Evolutionary conservation across 2,113 vertebrate species (phyloP), one percentile per base, ranked within the genome.

Genomic region (Rhinogobius similis): DNA sequence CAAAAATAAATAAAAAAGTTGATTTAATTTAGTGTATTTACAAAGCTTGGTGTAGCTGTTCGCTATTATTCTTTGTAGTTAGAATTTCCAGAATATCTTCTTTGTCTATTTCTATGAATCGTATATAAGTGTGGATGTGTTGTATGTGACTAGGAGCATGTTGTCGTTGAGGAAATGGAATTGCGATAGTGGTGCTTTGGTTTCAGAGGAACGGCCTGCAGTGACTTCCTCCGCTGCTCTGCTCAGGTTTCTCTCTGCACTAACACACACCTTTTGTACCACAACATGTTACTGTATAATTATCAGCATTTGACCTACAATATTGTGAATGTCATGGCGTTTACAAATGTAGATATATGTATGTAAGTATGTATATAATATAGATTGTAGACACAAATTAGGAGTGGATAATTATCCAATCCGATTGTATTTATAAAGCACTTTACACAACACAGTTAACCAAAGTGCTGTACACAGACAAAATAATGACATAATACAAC

Each of bases 181-280:
- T 68, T 69, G 86, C 78, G 76, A 88, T 85, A 89, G 75, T 87
- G 83, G 77, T 70, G 85, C 81, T 86, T 87, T 86, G 84, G 82
- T 86, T 84, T 67, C 26, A 69, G 72, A 84, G 87, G 81, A 89
- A 89, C 85, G 70, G 84, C 73, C 87, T 73, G 83, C 82, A 55
- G 82, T 53, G 80, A 81, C 85, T 87, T 90, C 89, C 86, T 87
- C 73, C 85, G 76, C 65, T 63, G 77, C 83, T 83, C 78, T 69
- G 72, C 62, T 68, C 70, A 68, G 66, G 58, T 91, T 87, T 86
- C 82, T 83, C 48, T 75, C 46, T 68, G 62, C 65, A 67, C 74
- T 59, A 58, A 67, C 53, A 21, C 38, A 72, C 72, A 46, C 43
- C 43, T 59, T 72, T 73, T 62, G 48, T 5, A 65, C 21, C 0